phyloP scores from a whole-genome alignment of 2,113 vertebrate genomes.

The Cariama cristata region DNA sequence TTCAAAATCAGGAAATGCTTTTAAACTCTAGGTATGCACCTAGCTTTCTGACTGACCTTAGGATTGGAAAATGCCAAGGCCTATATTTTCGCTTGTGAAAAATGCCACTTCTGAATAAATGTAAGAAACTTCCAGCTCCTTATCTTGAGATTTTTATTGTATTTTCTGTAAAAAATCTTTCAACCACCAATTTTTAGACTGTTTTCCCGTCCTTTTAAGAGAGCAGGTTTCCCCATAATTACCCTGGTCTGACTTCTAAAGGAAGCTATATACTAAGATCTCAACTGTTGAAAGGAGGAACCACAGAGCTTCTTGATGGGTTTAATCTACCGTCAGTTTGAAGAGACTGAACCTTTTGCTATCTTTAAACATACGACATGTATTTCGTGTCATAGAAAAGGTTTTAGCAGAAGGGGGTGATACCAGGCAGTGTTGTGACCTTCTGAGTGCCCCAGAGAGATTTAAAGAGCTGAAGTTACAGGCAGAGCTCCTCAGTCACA shows the following conservation, averaged over 20 bases:
- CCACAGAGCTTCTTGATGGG: not conserved
- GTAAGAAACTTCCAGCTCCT: not conserved
- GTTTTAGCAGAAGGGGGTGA: not conserved
- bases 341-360: not conserved
- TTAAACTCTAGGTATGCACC: not conserved
- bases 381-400: not conserved
- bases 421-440: not conserved
- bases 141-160: not conserved
- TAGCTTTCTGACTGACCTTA: not conserved
- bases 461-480: not conserved
- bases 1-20: not conserved
- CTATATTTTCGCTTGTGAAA: not conserved
- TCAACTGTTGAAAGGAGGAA: not conserved
- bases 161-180: not conserved
- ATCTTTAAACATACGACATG: not conserved
- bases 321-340: not conserved
- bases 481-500: not conserved
- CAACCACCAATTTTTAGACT: not conserved
- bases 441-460: not conserved
- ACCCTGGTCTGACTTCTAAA: not conserved
- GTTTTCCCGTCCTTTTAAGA: not conserved
- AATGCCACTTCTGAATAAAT: not conserved
- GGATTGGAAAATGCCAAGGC: not conserved
- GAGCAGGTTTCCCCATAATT: not conserved
- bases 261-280: not conserved